These are phyloP conservation scores for Drosophila prostipennis DNA, from an alignment of 2,888 invertebrate species.

Conservation along the genomic window DNA sequence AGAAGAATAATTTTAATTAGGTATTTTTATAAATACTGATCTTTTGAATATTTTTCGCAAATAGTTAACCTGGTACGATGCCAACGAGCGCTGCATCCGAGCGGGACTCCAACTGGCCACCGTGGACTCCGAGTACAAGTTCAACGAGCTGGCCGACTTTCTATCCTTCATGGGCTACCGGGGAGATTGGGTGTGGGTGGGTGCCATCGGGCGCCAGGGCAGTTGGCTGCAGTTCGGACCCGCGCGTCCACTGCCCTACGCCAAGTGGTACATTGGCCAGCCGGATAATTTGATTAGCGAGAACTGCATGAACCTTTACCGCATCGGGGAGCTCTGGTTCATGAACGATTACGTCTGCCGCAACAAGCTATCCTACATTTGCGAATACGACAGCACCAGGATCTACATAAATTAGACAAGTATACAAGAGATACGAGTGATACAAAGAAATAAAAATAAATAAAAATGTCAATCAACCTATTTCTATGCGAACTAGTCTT, in stretches of 20 bases:
- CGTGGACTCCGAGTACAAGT: background rate
- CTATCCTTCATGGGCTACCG: background rate
- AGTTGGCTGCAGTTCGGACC: background rate
- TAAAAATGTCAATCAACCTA: too few species aligned
- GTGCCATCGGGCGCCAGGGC: background rate
- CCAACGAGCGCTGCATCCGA: background rate
- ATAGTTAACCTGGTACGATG: background rate
- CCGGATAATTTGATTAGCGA: background rate
- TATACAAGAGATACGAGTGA: background rate
- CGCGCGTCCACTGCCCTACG: background rate
- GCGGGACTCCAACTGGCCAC: background rate
- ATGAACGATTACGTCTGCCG: background rate
- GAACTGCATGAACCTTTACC: background rate
- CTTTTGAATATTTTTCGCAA: too few species aligned
- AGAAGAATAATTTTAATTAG: too few species aligned
- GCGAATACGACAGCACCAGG: background rate
- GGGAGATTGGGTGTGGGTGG: background rate
- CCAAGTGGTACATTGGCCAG: background rate
- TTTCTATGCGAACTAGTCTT: too few species aligned
- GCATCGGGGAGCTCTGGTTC: background rate
- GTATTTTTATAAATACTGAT: too few species aligned
- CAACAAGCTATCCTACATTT: background rate
- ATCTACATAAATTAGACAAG: background rate
- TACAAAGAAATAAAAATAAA: too few species aligned
- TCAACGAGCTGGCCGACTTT: background rate